Evolutionary conservation across 2,888 invertebrate genomes (phyloP), one percentile per base, ranked within the genome.

Genomic region (Monopis laevigella): DNA sequence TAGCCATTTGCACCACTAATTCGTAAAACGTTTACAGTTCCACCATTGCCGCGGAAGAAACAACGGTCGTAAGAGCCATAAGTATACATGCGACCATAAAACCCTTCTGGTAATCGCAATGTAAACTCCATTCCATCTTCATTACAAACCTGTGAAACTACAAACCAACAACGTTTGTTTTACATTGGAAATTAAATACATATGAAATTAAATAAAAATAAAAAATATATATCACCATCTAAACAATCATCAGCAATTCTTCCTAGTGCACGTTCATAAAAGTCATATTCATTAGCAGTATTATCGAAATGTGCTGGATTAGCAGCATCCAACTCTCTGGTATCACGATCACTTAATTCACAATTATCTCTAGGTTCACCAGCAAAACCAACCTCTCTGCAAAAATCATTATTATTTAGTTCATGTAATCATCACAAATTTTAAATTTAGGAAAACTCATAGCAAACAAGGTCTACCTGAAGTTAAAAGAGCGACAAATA

Each of bases 111-210:
- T 0, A 94, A 90, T 45, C 90, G 83, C 40, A 96, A 78, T 0
- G 93, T 93, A 59, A 96, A 95, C 62, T 94, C 94, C 94, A 96
- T 96, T 1, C 94, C 95, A 60, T 95, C 94, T 73, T 94, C 93
- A 56, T 91, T 93, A 66, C 95, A 95, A 1, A 92, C 88, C 84
- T 95, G 94, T 40, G 90, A 90, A 40, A 95, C 94, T 94, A 55
- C 42, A 53, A 64, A 4, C n/a, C n/a, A n/a, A n/a, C n/a, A n/a
- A n/a, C n/a, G n/a, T n/a, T n/a, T n/a, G n/a, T n/a, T n/a, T n/a
- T 13, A 32, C 17, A 4, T 10, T 17, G 2, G 5, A 21, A 21
- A 21, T 21, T 21, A 21, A 21, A 21, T 21, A 21, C 24, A 7
- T 7, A 7, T 21, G 8, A 7, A 21, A 7, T 21, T 21, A 21